A percentile compares a stretch with the other conserved stretches of the same genome.
Evolutionary conservation across 2,113 vertebrate genomes (phyloP).

Genomic region (Oryzias celebensis): DNA sequence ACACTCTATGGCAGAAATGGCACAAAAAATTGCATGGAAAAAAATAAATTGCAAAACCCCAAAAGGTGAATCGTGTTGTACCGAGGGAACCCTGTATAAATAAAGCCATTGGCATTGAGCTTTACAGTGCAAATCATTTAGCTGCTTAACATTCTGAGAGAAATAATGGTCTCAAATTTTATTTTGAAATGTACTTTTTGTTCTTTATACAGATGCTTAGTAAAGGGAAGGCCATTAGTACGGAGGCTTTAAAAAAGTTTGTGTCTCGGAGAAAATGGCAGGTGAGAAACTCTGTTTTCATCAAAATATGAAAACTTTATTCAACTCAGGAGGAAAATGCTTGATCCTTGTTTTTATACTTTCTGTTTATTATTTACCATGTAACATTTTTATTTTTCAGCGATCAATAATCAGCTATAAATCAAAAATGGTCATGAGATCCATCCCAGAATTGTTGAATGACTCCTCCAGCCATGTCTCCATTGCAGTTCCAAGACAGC

Average conservation of each 20-base stretch:
- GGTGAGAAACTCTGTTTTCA: slow-evolving; percentile 74
- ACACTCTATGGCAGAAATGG: too few relatives aligned
- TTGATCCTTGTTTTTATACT: too few relatives aligned
- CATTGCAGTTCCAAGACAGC: slow-evolving; percentile 88
- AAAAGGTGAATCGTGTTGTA: too few relatives aligned
- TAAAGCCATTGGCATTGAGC: background rate
- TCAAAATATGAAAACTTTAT: too few relatives aligned
- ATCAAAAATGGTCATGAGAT: slow-evolving; percentile 95
- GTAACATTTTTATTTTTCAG: slow-evolving; percentile 66
- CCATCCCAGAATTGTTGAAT: slow-evolving; percentile 90
- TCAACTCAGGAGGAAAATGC: too few relatives aligned
- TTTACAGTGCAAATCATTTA: background rate
- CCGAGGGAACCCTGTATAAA: background rate
- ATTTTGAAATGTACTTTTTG: background rate
- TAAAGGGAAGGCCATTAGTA: slow-evolving; percentile 88
- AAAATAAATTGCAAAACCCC: too few relatives aligned
- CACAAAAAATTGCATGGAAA: too few relatives aligned
- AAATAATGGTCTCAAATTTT: background rate
- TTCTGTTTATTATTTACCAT: background rate
- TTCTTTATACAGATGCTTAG: slow-evolving; percentile 80
- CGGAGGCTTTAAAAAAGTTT: slow-evolving; percentile 92
- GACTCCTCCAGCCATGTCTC: slow-evolving; percentile 89
- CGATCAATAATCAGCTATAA: slow-evolving; percentile 96
- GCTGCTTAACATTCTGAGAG: background rate
- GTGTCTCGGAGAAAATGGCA: slow-evolving; percentile 95